A percentile compares a stretch with the other conserved stretches of the same genome.
phyloP scores from a whole-genome alignment of 2,113 vertebrate species.

The Odocoileus hemionus region DNA sequence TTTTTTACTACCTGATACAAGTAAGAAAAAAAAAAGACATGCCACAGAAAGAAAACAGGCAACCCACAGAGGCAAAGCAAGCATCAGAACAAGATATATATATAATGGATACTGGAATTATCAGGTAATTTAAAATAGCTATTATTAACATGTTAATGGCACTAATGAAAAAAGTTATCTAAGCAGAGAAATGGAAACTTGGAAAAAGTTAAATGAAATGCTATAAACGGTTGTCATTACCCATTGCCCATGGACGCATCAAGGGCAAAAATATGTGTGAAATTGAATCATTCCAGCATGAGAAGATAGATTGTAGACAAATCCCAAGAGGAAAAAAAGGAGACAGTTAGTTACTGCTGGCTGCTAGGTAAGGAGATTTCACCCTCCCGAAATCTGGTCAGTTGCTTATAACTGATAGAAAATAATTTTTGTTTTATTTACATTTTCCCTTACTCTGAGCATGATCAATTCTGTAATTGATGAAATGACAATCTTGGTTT shows the following conservation, averaged over 20 bases:
- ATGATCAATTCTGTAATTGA: neutral
- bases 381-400: neutral
- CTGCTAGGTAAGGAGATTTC: neutral
- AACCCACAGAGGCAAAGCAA: neutral
- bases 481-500: neutral
- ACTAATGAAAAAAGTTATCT: neutral
- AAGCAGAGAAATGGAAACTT: neutral
- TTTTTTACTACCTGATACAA: neutral
- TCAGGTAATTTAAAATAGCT: neutral
- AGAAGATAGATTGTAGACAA: neutral
- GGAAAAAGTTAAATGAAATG: neutral
- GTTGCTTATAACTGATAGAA: neutral
- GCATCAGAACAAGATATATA: neutral
- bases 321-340: neutral
- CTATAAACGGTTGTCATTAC: neutral
- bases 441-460: neutral
- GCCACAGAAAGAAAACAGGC: neutral
- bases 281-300: neutral
- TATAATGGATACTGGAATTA: neutral
- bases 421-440: conserved; percentile 22
- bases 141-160: neutral
- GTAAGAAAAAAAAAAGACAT: neutral
- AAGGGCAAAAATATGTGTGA: neutral
- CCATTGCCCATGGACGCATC: neutral
- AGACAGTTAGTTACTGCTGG: neutral